Base-by-base conservation (phyloP, 2,888 invertebrate genomes). In the Athalia circularis region DNA sequence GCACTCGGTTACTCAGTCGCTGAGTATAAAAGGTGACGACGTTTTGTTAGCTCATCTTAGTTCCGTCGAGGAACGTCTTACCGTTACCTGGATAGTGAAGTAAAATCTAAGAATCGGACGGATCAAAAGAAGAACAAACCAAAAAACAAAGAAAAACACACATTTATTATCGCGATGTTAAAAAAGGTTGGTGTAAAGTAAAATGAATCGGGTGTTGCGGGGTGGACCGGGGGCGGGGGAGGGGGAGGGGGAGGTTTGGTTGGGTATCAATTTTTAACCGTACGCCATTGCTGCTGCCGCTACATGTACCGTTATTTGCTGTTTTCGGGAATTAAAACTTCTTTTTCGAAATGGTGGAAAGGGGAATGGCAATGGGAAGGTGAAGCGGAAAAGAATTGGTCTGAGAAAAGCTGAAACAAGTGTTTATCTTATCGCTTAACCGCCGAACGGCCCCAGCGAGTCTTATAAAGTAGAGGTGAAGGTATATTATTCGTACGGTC, bases 11-110 rank as follows among this genome's bases (percentile, higher is more conserved):
- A 64, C 13, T 45, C 6, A 11, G 62, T 45, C 54, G 75, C 67
- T 65, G 57, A 80, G 82, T 84, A 84, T 84, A 84, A 83, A 78
- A 78, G 72, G 64, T 62, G 75, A 50, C 75, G 52, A 75, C 75
- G 75, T 75, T 75, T 75, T 64, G 62, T 75, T 50, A 48, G 75
- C 64, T 75, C 75, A 75, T 75, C 75, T 48, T 62, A 75, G 75
- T 75, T 62, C 62, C 75, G 13, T 29, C 29, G 29, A 29, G 29
- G 29, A 29, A 29, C 29, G 45, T 72, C 47, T 72, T 45, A 13
- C 15, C 72, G 59, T 45, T 47, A 59, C 15, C 45, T 9, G 57
- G 8, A 57, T 45, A 57, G 47, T 29, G 47, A 59, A 45, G 80
- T 82, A 72, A 77, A 82, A 80, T 79, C 80, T 29, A 47, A 48